Evolutionary conservation across 2,888 invertebrate genomes (phyloP).

Genomic region (Eupithecia subfuscata): DNA sequence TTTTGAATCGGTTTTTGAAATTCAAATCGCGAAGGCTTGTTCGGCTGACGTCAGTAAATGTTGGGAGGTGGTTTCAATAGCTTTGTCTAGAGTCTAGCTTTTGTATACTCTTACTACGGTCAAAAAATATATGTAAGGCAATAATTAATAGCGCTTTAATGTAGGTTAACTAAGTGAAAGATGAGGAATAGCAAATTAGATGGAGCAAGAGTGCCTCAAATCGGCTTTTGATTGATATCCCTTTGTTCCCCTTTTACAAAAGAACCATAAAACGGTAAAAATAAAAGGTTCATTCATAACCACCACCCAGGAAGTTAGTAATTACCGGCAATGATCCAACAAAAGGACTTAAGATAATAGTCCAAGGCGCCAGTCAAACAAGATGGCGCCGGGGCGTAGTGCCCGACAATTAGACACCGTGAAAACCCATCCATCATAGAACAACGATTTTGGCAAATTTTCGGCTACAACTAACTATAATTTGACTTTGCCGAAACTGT

Average conservation of each 20-base stretch:
- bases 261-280: conserved; percentile 32
- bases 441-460: conserved; percentile 28
- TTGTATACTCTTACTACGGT: too few relatives aligned
- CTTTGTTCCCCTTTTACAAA: conserved; percentile 16
- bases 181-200: not conserved
- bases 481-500: conserved; percentile 24
- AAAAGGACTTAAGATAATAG: conserved; percentile 55
- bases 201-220: not conserved
- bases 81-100: not conserved
- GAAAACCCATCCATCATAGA: conserved; percentile 28
- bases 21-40: conserved; percentile 57
- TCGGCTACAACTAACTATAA: conserved; percentile 20
- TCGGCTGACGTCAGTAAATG: conserved; percentile 46
- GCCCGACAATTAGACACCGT: conserved; percentile 10
- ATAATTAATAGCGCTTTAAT: not conserved
- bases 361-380: conserved; percentile 45
- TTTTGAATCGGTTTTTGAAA: conserved; percentile 67
- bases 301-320: conserved; percentile 58
- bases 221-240: conserved; percentile 8
- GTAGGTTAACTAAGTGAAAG: not conserved
- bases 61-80: conserved; percentile 10
- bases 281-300: conserved; percentile 50
- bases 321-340: conserved; percentile 51
- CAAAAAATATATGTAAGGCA: not conserved
- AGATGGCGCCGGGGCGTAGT: conserved; percentile 34